phyloP scores from a whole-genome alignment of 1,140 invertebrate species.

The Colletes latitarsis region DNA sequence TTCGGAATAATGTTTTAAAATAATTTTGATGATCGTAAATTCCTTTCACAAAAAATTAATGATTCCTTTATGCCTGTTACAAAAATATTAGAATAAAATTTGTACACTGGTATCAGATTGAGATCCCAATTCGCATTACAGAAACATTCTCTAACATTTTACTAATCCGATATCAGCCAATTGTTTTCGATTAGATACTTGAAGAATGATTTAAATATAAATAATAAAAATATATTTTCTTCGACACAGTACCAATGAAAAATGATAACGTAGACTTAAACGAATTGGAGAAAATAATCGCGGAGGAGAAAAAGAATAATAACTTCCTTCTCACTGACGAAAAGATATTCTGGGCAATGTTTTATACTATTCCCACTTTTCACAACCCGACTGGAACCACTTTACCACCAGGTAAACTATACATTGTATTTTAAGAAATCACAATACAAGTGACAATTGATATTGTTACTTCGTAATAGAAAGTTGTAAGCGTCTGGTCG shows the following conservation, averaged over 20 bases:
- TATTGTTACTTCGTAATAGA: constrained; percentile 67
- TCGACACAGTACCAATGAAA: constrained; percentile 81
- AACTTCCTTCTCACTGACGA: constrained; percentile 70
- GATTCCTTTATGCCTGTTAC: no score
- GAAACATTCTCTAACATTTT: no score
- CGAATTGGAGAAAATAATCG: constrained; percentile 75
- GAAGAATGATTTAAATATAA: neutral
- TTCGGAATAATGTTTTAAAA: no score
- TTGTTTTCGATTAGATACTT: no score
- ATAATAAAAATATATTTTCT: neutral
- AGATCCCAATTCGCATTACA: no score
- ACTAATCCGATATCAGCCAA: no score
- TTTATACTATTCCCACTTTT: constrained; percentile 85
- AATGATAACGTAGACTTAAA: constrained; percentile 82
- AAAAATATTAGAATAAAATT: no score
- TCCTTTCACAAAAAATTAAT: no score
- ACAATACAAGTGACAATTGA: neutral
- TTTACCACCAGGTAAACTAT: constrained; percentile 79
- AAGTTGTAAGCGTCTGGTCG: constrained; percentile 80
- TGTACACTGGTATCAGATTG: no score
- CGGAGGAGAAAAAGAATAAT: constrained; percentile 67
- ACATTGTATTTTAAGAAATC: constrained; percentile 4
- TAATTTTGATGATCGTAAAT: no score
- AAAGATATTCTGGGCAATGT: constrained; percentile 83
- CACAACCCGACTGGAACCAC: constrained; percentile 85